These are phyloP conservation scores for Cichladusa arquata DNA, from an alignment of 2,113 vertebrate genomes.

Conservation along the genomic window DNA sequence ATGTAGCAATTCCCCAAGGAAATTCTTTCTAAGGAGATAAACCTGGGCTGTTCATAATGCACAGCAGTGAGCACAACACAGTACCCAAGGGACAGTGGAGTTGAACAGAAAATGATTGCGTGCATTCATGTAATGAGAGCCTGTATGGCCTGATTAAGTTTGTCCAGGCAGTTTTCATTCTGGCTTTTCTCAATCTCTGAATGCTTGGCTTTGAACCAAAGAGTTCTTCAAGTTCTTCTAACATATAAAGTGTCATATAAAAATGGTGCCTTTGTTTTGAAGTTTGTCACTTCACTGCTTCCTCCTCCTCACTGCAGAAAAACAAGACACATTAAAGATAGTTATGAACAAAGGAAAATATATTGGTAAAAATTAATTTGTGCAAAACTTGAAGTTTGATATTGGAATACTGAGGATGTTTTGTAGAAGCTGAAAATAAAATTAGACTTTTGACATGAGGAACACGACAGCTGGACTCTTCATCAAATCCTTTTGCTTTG, in stretches of 20 bases:
- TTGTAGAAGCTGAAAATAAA: background rate
- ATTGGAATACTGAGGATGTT: background rate
- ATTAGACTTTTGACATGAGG: background rate
- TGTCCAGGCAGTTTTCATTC: background rate
- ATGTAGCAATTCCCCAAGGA: background rate
- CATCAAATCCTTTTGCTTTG: background rate
- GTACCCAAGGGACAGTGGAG: background rate
- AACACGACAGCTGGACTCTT: background rate
- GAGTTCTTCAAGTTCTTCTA: slow-evolving; percentile 2
- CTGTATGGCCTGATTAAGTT: slow-evolving; percentile 4
- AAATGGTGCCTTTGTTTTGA: slow-evolving; percentile 43
- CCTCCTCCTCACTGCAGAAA: background rate
- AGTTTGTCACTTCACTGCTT: slow-evolving; percentile 4
- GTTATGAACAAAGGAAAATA: background rate
- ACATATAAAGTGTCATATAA: slow-evolving; percentile 17
- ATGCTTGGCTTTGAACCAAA: slow-evolving; percentile 30
- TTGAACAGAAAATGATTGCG: background rate
- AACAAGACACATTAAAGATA: background rate
- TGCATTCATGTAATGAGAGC: slow-evolving; percentile 1
- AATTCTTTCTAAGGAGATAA: background rate
- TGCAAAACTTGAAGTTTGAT: background rate
- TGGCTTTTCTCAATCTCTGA: background rate
- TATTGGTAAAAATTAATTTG: background rate
- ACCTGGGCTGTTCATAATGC: background rate
- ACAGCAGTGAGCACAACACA: background rate